Evolutionary conservation across 2,888 invertebrate species (phyloP).

Genomic region (Scelioninae gen. 2): DNA sequence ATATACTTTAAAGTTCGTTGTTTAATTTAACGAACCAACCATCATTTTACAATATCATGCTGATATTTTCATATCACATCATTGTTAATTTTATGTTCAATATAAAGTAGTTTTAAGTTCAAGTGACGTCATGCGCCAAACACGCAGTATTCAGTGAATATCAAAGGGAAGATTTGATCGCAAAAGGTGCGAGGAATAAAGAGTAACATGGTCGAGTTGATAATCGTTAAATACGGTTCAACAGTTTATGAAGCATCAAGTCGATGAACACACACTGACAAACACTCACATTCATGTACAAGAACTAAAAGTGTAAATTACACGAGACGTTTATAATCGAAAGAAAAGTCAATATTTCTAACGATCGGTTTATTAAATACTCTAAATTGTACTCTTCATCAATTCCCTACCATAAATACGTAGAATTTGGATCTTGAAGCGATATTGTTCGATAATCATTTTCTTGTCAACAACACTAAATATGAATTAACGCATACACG

Average conservation of each 20-base stretch:
- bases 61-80: too few relatives aligned
- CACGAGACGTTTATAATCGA: slow-evolving; percentile 24
- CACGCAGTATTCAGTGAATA: slow-evolving; percentile 44
- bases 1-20: too few relatives aligned
- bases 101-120: slow-evolving; percentile 34
- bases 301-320: slow-evolving; percentile 35
- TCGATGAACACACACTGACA: slow-evolving; percentile 46
- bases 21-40: too few relatives aligned
- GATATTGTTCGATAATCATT: too few relatives aligned
- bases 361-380: too few relatives aligned
- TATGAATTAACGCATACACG: too few relatives aligned
- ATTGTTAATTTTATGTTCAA: slow-evolving; percentile 30
- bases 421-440: too few relatives aligned
- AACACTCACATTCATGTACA: slow-evolving; percentile 21
- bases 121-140: slow-evolving; percentile 25
- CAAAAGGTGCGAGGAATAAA: slow-evolving; percentile 51
- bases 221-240: slow-evolving; percentile 57
- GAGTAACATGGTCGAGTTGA: slow-evolving; percentile 50
- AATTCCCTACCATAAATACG: too few relatives aligned
- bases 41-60: too few relatives aligned
- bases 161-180: slow-evolving; percentile 46
- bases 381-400: too few relatives aligned
- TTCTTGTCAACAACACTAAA: too few relatives aligned
- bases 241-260: slow-evolving; percentile 51
- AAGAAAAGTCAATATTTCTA: too few relatives aligned